Percentiles rank a stretch among this genome's conserved stretches.
These are phyloP conservation scores for Microctonus aethiopoides DNA, from an alignment of 2,888 invertebrate genomes.

Conservation along the genomic window DNA sequence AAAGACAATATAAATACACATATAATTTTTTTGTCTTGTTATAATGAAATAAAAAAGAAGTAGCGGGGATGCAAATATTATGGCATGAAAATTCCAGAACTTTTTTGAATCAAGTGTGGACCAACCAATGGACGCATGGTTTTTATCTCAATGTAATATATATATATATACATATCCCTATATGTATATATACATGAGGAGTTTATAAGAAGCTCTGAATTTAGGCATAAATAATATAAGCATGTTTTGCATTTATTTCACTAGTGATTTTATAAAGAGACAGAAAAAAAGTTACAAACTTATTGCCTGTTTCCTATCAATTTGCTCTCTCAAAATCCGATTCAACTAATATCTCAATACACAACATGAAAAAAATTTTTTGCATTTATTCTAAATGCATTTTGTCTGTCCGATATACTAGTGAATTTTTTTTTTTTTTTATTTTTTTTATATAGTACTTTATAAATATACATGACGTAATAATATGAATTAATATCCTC, in stretches of 20 bases:
- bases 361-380: not conserved
- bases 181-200: not conserved
- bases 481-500: not conserved
- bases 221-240: no score
- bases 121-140: constrained; percentile 57
- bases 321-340: not conserved
- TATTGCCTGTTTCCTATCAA: not conserved
- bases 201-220: constrained; percentile 43
- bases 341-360: not conserved
- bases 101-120: constrained; percentile 51
- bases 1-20: not conserved
- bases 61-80: constrained; percentile 42
- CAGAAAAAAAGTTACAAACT: not conserved
- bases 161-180: constrained; percentile 2
- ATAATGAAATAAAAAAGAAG: constrained; percentile 35
- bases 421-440: no score
- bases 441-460: not conserved
- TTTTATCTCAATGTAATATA: constrained; percentile 46
- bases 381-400: not conserved
- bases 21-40: not conserved
- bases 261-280: constrained; percentile 22
- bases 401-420: not conserved
- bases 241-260: constrained; percentile 54
- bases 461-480: not conserved
- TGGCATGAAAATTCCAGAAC: constrained; percentile 50